A percentile compares a stretch with the other conserved stretches of the same genome.
Evolutionary conservation across 1,140 invertebrate species (phyloP).

Genomic region (Calephelis nemesis): DNA sequence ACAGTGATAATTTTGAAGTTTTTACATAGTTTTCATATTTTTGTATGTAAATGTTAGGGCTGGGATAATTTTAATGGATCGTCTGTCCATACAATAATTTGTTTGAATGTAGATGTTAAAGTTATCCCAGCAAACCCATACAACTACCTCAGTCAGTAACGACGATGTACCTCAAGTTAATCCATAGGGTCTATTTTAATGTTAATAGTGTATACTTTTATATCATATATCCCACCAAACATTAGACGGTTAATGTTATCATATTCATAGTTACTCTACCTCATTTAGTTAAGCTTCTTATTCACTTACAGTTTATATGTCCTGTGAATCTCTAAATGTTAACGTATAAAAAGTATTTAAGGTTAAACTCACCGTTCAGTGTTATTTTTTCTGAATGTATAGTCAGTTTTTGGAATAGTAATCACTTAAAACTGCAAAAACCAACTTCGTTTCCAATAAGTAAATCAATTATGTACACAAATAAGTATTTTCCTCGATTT

Average conservation of each 20-base stretch:
- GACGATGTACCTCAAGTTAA: conserved; percentile 69
- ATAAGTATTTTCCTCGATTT: too few relatives aligned
- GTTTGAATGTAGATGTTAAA: conserved; percentile 1
- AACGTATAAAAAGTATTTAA: too few relatives aligned
- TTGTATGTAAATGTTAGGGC: conserved; percentile 26
- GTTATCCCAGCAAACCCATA: conserved; percentile 33
- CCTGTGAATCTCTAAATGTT: conserved; percentile 16
- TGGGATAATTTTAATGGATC: conserved; percentile 4
- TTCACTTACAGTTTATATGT: conserved; percentile 36
- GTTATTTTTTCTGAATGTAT: too few relatives aligned
- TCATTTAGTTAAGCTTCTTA: conserved; percentile 67
- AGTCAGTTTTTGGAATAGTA: too few relatives aligned
- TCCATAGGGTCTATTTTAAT: conserved; percentile 68
- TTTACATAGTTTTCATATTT: conserved; percentile 45
- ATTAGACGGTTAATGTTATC: conserved; percentile 62
- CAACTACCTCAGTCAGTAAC: conserved; percentile 67
- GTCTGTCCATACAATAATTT: not conserved
- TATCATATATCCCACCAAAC: conserved; percentile 74
- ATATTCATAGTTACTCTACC: conserved; percentile 72
- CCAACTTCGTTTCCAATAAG: too few relatives aligned
- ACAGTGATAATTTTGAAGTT: conserved; percentile 55
- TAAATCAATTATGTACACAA: too few relatives aligned
- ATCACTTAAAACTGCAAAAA: too few relatives aligned
- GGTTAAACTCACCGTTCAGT: too few relatives aligned
- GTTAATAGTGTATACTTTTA: conserved; percentile 61